Percentiles rank a stretch among this genome's conserved stretches.
Evolutionary conservation across 2,797 vertebrate species (phyloP).

Genomic region (Psittacula derbiana): DNA sequence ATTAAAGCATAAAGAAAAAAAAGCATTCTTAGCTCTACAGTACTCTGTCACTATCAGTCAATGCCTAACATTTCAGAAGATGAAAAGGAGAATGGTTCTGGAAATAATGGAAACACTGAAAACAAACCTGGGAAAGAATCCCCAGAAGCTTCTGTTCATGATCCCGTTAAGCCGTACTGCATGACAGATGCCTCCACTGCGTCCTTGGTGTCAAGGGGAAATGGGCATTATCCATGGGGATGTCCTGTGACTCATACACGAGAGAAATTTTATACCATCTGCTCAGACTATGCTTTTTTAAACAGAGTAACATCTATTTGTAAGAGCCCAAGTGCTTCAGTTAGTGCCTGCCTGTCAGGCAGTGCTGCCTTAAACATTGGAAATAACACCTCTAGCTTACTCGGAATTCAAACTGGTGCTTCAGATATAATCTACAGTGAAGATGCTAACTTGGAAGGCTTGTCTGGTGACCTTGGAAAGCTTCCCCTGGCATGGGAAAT

Average conservation of each 20-base stretch:
- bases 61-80: slow-evolving; percentile 93
- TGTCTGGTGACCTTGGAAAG: slow-evolving; percentile 79
- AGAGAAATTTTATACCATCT: slow-evolving; percentile 98
- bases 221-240: slow-evolving; percentile 90
- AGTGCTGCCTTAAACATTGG: slow-evolving; percentile 71
- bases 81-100: slow-evolving; percentile 81
- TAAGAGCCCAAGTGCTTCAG: slow-evolving; percentile 78
- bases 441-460: slow-evolving; percentile 83
- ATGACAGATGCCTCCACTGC: slow-evolving; percentile 71
- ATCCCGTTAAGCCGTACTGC: slow-evolving; percentile 75
- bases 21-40: not conserved
- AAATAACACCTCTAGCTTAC: slow-evolving; percentile 74
- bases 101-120: slow-evolving; percentile 76
- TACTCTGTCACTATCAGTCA: slow-evolving; percentile 70
- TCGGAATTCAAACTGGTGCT: slow-evolving; percentile 69
- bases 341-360: slow-evolving; percentile 75
- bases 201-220: slow-evolving; percentile 82
- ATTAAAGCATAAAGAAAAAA: not conserved
- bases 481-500: slow-evolving; percentile 96
- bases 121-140: slow-evolving; percentile 74
- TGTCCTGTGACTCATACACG: slow-evolving; percentile 95
- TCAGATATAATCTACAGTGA: slow-evolving; percentile 79
- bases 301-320: slow-evolving; percentile 90
- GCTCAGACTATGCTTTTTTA: slow-evolving; percentile 96
- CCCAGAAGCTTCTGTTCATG: slow-evolving; percentile 54